phyloP scores from a whole-genome alignment of 1,140 invertebrate genomes.

The Oedothorax gibbosus region DNA sequence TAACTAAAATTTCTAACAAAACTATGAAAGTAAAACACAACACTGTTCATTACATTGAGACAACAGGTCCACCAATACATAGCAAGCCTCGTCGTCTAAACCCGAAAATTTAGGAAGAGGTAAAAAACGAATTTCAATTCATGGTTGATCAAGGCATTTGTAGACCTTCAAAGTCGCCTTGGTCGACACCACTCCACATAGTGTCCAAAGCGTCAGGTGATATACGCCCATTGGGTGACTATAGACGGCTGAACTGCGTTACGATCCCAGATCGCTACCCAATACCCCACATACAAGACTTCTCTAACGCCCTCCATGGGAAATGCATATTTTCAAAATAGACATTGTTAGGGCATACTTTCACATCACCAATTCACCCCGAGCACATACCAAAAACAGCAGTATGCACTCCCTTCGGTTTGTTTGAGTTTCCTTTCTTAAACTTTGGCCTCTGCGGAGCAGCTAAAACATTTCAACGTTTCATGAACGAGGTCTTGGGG shows the following conservation, averaged over 20 bases:
- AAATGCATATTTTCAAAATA: not conserved
- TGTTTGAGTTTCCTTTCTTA: not conserved
- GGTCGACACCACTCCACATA: no score
- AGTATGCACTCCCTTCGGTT: not conserved
- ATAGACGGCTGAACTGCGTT: no score
- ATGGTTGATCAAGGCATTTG: conserved; percentile 65
- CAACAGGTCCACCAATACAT: conserved; percentile 27
- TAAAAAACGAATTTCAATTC: conserved; percentile 63
- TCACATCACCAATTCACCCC: not conserved
- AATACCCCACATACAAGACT: no score
- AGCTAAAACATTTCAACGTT: not conserved
- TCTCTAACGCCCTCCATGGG: conserved; percentile 15
- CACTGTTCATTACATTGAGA: conserved; percentile 48
- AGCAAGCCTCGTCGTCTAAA: conserved; percentile 27
- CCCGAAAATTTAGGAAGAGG: conserved; percentile 25
- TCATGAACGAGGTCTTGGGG: not conserved
- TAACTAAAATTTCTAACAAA: not conserved
- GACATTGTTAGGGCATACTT: not conserved
- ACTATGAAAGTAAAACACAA: conserved; percentile 19
- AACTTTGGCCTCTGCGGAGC: not conserved
- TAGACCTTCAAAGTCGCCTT: no score
- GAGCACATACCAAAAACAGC: not conserved
- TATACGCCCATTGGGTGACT: no score
- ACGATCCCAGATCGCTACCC: no score
- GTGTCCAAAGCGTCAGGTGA: no score